Evolutionary conservation across 2,113 vertebrate species (phyloP), one percentile per base, ranked within the genome.

Genomic region (Engystomops pustulosus): DNA sequence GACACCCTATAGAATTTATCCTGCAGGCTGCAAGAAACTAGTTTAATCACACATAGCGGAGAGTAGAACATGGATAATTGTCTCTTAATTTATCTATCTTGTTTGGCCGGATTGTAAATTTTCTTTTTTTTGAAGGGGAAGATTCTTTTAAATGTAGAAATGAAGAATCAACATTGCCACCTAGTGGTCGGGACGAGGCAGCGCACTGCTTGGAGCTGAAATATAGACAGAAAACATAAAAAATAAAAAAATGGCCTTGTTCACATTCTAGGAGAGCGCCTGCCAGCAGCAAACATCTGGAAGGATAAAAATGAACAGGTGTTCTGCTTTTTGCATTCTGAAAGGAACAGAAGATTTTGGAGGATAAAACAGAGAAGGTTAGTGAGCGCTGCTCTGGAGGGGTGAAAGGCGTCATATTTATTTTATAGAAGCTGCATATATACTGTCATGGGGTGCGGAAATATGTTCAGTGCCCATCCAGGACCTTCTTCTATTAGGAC

Each of bases 1-100:
- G 94, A 93, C 94, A 93, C 94, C 94, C 94, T 93, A 88, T 91
- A 90, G 93, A 92, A 96, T 92, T 93, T 93, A 91, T 95, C 94
- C 96, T 94, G 94, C 93, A 89, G 95, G 95, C 95, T 91, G 85
- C 83, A 87, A 91, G 92, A 88, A 94, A 87, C 92, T 88, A 85
- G 81, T 90, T 91, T 90, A 89, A 88, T 65, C 78, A 87, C 87
- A 79, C 51, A 58, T 87, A 91, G 89, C 85, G 86, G 85, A 87
- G 83, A 78, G 86, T 38, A 55, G 89, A 89, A 88, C 60, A 81
- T 83, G 91, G 90, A 90, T 87, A 92, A 94, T 92, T 90, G 91
- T 90, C 90, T 93, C 87, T 89, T 91, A 87, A 92, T 93, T 93
- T 90, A 92, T 92, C 89, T 87, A 90, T 82, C 89, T 85, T 90